phyloP scores from a whole-genome alignment of 1,140 invertebrate species.

The Euura lappo region DNA sequence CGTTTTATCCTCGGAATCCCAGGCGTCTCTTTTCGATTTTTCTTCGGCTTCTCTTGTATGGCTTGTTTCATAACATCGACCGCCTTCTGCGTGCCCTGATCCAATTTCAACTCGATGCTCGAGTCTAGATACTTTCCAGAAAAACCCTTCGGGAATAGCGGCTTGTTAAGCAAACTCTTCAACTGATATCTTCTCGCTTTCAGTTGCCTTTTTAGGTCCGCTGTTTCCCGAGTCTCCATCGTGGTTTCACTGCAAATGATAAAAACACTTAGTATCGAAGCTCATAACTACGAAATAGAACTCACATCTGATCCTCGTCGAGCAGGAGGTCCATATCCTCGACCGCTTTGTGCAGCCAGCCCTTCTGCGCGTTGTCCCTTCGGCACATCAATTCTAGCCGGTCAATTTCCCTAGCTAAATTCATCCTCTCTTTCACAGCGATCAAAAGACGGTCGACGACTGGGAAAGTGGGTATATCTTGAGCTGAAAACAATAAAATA shows the following conservation, averaged over 20 bases:
- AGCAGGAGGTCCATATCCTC: conserved; percentile 88
- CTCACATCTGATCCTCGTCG: conserved; percentile 77
- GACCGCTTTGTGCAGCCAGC: conserved; percentile 84
- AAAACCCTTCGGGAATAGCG: conserved; percentile 72
- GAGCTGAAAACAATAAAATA: conserved; percentile 61
- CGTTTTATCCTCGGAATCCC: neutral
- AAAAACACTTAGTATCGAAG: conserved; percentile 18
- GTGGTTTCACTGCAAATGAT: conserved; percentile 42
- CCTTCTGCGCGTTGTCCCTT: conserved; percentile 71
- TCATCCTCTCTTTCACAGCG: conserved; percentile 74
- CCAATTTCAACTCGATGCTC: conserved; percentile 41
- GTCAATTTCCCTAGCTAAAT: conserved; percentile 81
- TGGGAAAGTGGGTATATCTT: conserved; percentile 85
- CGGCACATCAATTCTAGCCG: conserved; percentile 72
- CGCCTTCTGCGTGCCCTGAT: conserved; percentile 55
- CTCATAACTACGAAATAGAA: conserved; percentile 43
- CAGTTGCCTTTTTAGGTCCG: conserved; percentile 51
- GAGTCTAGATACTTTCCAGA: conserved; percentile 71
- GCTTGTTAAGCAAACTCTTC: conserved; percentile 63
- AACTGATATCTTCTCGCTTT: conserved; percentile 67
- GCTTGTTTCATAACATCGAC: conserved; percentile 65
- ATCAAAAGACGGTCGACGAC: conserved; percentile 73
- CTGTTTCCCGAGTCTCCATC: conserved; percentile 51
- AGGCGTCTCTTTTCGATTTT: conserved; percentile 35
- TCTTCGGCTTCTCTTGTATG: conserved; percentile 39